These are phyloP conservation scores for Neolamprologus falcicula DNA, from an alignment of 2,113 vertebrate species.

Conservation along the genomic window DNA sequence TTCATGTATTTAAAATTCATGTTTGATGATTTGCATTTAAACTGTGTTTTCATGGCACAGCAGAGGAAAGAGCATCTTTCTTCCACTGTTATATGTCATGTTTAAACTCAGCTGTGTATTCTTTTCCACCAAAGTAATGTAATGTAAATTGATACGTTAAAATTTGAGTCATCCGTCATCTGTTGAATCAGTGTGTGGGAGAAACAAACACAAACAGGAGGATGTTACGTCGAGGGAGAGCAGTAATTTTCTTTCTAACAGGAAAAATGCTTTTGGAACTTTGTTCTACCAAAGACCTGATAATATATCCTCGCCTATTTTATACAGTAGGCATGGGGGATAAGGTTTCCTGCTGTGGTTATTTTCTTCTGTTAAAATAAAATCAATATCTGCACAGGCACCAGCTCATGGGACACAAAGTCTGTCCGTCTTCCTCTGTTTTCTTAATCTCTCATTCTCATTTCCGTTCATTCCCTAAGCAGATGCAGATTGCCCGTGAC, in stretches of 20 bases:
- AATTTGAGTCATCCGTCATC: neutral
- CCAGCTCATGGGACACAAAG: neutral
- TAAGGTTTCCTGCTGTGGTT: neutral
- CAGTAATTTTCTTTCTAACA: neutral
- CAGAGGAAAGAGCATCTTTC: neutral
- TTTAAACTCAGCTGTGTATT: neutral
- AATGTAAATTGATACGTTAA: neutral
- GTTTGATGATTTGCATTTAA: neutral
- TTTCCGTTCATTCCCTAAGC: conserved; percentile 6
- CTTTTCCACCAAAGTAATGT: neutral
- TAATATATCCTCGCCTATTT: neutral
- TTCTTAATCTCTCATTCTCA: conserved; percentile 2
- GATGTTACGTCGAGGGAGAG: neutral
- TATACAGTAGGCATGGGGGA: neutral
- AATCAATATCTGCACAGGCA: conserved; percentile 19
- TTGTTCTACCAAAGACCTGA: neutral
- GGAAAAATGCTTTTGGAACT: neutral
- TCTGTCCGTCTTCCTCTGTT: neutral
- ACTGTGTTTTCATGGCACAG: neutral
- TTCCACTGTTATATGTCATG: neutral
- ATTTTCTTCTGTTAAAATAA: conserved; percentile 16
- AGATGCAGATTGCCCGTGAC: conserved; percentile 44
- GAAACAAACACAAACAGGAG: neutral
- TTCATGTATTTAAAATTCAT: neutral
- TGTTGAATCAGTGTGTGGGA: neutral